Conservation (phyloP, 2,888 invertebrate species). For the Camponotus fellah region DNA sequence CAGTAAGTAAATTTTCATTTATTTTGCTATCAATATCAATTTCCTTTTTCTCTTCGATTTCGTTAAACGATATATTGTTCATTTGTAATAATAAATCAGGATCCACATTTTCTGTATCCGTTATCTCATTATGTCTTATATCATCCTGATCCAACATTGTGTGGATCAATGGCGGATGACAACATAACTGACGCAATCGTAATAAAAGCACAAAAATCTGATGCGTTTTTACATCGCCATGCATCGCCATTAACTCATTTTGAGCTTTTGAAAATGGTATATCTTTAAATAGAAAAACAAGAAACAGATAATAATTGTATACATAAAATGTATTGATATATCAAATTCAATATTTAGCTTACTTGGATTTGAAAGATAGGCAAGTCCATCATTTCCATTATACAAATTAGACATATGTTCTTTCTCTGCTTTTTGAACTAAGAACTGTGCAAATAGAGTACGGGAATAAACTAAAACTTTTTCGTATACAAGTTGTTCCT, state of each 20-base stretch:
- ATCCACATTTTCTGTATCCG: slow-evolving; percentile 77
- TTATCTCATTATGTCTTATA: slow-evolving; percentile 83
- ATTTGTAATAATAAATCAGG: slow-evolving; percentile 67
- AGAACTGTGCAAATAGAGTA: slow-evolving; percentile 92
- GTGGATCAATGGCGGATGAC: slow-evolving; percentile 94
- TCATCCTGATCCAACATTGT: slow-evolving; percentile 87
- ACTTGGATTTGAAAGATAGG: slow-evolving; percentile 67
- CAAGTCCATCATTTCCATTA: slow-evolving; percentile 69
- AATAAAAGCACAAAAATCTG: slow-evolving; percentile 93
- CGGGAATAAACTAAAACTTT: slow-evolving; percentile 91
- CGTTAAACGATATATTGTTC: slow-evolving; percentile 67
- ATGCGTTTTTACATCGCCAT: slow-evolving; percentile 86
- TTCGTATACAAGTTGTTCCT: slow-evolving; percentile 93
- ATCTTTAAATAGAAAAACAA: slow-evolving; percentile 58
- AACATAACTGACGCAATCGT: slow-evolving; percentile 95
- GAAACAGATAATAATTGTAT: not conserved
- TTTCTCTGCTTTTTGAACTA: slow-evolving; percentile 92
- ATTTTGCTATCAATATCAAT: slow-evolving; percentile 87
- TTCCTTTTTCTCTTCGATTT: slow-evolving; percentile 61
- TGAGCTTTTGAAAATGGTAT: slow-evolving; percentile 83
- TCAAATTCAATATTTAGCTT: slow-evolving; percentile 27
- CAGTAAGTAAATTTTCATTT: slow-evolving; percentile 89
- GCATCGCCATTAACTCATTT: slow-evolving; percentile 76
- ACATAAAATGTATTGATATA: slow-evolving; percentile 13
- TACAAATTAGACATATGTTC: slow-evolving; percentile 81